A percentile compares a stretch with the other conserved stretches of the same genome.
phyloP scores from a whole-genome alignment of 2,797 vertebrate genomes.

The Syngnathus acus region DNA sequence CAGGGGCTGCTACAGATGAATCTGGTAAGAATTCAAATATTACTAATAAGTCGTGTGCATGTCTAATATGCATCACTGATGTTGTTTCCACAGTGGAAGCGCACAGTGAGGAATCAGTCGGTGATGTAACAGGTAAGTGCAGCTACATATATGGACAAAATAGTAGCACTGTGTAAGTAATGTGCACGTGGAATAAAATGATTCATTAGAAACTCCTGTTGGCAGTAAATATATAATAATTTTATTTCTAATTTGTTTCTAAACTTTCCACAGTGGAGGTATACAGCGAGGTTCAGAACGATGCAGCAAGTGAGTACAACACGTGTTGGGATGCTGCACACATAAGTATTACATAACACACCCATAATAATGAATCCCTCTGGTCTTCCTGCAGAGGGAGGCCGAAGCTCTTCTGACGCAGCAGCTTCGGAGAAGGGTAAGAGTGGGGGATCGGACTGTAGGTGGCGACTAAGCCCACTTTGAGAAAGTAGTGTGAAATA shows the following conservation, averaged over 20 bases:
- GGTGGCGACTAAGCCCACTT: not conserved
- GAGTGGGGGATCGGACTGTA: not conserved
- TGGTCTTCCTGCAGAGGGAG: not conserved
- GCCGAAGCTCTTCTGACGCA: not conserved
- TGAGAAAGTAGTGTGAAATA: not conserved
- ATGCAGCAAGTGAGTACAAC: constrained; percentile 1
- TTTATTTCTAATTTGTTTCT: not conserved
- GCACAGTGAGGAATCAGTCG: not conserved
- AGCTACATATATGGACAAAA: not conserved
- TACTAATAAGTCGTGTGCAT: not conserved
- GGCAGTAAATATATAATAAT: no score
- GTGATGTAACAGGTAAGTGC: not conserved
- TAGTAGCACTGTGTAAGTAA: no score
- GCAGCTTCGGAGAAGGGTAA: not conserved
- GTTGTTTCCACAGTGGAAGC: constrained; percentile 5
- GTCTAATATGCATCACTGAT: not conserved
- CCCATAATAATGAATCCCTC: not conserved
- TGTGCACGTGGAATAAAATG: not conserved
- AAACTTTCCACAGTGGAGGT: not conserved
- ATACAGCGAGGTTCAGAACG: not conserved
- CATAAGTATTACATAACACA: not conserved
- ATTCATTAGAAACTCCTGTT: no score
- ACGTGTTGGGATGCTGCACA: not conserved
- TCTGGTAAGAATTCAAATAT: constrained; percentile 39
- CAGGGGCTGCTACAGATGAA: constrained; percentile 48